phyloP scores from a whole-genome alignment of 1,140 invertebrate genomes.

The Caerostris extrusa region DNA sequence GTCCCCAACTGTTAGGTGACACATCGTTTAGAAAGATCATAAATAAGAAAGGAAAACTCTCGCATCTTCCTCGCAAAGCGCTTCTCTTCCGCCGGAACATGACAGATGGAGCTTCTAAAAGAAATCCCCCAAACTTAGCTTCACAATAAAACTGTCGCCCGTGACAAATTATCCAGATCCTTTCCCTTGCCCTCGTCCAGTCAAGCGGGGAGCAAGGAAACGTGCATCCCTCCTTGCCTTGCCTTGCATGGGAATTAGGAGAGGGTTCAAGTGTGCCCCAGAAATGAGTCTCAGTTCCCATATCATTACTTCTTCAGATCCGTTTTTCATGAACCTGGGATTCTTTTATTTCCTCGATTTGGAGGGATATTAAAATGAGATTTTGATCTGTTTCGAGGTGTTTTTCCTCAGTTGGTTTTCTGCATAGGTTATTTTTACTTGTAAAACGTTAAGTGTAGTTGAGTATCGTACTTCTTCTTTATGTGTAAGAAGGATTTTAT shows the following conservation, averaged over 20 bases:
- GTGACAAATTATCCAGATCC: constrained; percentile 29
- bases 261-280: background rate
- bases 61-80: background rate
- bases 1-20: background rate
- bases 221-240: background rate
- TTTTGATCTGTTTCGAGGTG: background rate
- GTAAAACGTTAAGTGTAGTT: background rate
- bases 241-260: background rate
- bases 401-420: background rate
- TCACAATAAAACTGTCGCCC: constrained; percentile 47
- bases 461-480: background rate
- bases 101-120: background rate
- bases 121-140: background rate
- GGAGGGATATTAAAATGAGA: background rate
- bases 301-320: background rate
- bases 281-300: background rate
- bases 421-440: background rate
- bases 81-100: background rate
- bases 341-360: background rate
- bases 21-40: background rate
- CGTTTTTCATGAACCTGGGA: background rate
- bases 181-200: background rate
- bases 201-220: background rate
- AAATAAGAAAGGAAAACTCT: background rate
- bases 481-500: background rate